Percentiles rank a stretch among this genome's conserved stretches.
Evolutionary conservation across 2,797 vertebrate species (phyloP).

Genomic region (Hyperoplus immaculatus): DNA sequence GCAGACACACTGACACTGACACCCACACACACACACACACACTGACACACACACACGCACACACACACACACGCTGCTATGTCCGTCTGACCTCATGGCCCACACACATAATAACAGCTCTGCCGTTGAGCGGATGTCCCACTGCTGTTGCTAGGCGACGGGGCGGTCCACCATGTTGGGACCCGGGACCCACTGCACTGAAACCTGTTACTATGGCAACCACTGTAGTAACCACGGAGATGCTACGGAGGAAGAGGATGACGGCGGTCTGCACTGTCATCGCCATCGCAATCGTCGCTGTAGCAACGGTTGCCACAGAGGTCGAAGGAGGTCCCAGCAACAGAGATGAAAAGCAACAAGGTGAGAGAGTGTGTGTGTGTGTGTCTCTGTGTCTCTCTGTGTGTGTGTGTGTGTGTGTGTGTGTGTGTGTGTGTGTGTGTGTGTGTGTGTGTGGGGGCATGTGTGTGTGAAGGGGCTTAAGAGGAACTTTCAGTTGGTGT

Average conservation of each 20-base stretch:
- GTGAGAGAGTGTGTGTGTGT: constrained; percentile 77
- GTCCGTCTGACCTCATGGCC: constrained; percentile 41
- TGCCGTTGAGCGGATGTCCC: constrained; percentile 73
- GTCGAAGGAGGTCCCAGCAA: constrained; percentile 72
- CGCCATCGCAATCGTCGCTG: constrained; percentile 65
- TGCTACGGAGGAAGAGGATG: constrained; percentile 90
- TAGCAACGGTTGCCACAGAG: constrained; percentile 79
- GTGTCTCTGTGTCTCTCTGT: no score
- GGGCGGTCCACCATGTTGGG: constrained; percentile 93
- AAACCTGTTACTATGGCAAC: constrained; percentile 85
- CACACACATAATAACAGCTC: constrained; percentile 61
- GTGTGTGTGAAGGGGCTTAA: no score
- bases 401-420: no score
- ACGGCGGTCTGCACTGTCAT: constrained; percentile 85
- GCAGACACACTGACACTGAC: no score
- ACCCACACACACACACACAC: no score
- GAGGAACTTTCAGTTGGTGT: no score
- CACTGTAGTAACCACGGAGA: constrained; percentile 93
- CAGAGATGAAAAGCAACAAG: constrained; percentile 89
- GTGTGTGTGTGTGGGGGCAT: no score
- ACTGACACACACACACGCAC: no score
- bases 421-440: no score
- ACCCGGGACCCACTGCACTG: constrained; percentile 87
- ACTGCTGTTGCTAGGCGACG: constrained; percentile 84
- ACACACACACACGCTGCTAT: constrained; percentile 33